Evolutionary conservation across 2,113 vertebrate genomes (phyloP).

Genomic region (Xiphorhynchus elegans): DNA sequence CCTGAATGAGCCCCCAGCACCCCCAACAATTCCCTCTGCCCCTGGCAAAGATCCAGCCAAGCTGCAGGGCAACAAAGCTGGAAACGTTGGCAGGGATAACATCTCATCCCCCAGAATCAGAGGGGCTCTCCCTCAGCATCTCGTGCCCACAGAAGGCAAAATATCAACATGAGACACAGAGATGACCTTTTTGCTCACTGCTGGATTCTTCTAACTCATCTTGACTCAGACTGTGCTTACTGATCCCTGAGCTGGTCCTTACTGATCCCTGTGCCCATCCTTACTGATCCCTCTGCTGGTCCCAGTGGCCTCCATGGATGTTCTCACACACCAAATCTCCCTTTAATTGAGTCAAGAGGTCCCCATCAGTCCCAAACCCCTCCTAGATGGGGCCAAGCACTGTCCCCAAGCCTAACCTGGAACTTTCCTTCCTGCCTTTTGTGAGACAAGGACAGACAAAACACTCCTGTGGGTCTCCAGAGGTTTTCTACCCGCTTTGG

Average conservation of each 20-base stretch:
- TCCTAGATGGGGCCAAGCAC: background rate
- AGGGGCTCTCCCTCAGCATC: accelerated
- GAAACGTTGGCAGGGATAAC: background rate
- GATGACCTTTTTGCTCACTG: background rate
- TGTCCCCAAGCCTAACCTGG: background rate
- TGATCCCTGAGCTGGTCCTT: background rate
- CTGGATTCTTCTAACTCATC: background rate
- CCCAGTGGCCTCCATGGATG: background rate
- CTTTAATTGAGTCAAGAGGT: background rate
- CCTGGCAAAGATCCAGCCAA: no score
- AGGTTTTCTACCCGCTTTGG: background rate
- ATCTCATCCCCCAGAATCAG: background rate
- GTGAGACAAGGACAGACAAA: background rate
- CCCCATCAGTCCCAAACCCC: background rate
- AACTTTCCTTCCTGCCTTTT: background rate
- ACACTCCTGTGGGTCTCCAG: background rate
- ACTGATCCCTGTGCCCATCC: no score
- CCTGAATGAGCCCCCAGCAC: background rate
- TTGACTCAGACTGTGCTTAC: background rate
- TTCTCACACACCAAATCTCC: background rate
- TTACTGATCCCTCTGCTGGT: background rate
- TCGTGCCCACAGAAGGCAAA: background rate
- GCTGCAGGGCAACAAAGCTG: accelerated
- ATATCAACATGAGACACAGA: background rate
- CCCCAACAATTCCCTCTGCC: background rate